Base-by-base conservation (phyloP, 1,140 invertebrate species). In the Orius laevigatus region DNA sequence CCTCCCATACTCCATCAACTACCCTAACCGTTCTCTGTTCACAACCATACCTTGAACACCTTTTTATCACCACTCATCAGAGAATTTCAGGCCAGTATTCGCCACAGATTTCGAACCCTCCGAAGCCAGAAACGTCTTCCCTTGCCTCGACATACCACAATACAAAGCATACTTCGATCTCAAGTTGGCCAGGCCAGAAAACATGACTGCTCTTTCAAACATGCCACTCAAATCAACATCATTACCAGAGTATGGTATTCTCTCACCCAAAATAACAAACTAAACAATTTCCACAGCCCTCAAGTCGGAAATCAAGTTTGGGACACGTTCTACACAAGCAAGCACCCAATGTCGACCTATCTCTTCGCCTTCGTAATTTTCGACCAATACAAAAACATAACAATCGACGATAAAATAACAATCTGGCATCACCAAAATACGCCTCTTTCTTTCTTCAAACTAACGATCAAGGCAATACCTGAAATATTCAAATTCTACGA, bases 301-400 rank as follows among this genome's bases (percentile, higher is more conserved):
- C 3, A 38, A 38, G 5, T 14, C 16, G 12, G 2, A 5, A 69
- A 61, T 10, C 63, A 69, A 62, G 61, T 74, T 1, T 67, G 69
- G 49, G 72, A 79, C 55, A 51, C 63, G 1, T 91, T 77, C 57
- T 42, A 68, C 1, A 68, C 63, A 43, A 81, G 78, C 8, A 25
- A 25, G 1, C 74, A 81, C 0, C 60, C 64, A 5, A 92, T 92
- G 86, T 85, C 85, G 1, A 86, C 85, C 0, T 92, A 92, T 53
- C 60, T 91, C 1, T 63, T 92, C 12, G 86, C 86, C 2, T 75
- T 90, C 55, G 69, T 85, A 1, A 73, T 92, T 2, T 81, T 78
- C 19, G 77, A 90, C 53, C 88, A 8, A 8, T 25, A 25, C 25
- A 8, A 25, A 25, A 25, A 25, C 3, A 25, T 25, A 25, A 8